These are phyloP conservation scores for Patella caerulea DNA, from an alignment of 2,888 invertebrate species.

Conservation along the genomic window DNA sequence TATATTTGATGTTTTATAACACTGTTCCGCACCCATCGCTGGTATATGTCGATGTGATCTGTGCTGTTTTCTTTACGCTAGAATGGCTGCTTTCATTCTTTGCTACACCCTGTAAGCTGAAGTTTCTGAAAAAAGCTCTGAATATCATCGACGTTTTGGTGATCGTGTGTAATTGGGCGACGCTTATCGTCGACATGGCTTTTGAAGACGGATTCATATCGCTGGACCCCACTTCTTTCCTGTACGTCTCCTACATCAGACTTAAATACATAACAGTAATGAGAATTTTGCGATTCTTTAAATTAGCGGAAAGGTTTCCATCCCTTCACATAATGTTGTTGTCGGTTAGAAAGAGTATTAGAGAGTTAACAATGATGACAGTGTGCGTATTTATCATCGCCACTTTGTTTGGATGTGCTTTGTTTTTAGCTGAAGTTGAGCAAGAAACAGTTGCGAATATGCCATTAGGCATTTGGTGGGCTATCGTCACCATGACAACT, in stretches of 20 bases:
- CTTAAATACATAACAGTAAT: neutral
- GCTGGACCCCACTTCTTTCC: neutral
- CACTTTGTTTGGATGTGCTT: slow-evolving; percentile 58
- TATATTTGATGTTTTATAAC: slow-evolving; percentile 8
- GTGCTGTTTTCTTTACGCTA: slow-evolving; percentile 17
- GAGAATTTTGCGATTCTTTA: slow-evolving; percentile 26
- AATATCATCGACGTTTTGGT: neutral
- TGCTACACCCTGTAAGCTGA: slow-evolving; percentile 4
- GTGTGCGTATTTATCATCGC: slow-evolving; percentile 60
- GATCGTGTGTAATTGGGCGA: neutral
- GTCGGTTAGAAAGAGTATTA: slow-evolving; percentile 53
- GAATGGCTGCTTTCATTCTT: slow-evolving; percentile 12
- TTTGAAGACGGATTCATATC: neutral
- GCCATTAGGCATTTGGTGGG: slow-evolving; percentile 60
- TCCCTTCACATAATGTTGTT: slow-evolving; percentile 54
- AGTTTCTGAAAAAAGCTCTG: neutral
- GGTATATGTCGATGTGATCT: slow-evolving; percentile 11
- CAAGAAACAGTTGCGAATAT: slow-evolving; percentile 46
- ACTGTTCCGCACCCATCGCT: slow-evolving; percentile 4
- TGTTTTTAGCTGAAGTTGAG: slow-evolving; percentile 36
- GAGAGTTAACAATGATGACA: slow-evolving; percentile 57
- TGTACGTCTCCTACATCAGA: neutral
- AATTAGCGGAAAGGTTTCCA: slow-evolving; percentile 27
- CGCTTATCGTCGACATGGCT: neutral
- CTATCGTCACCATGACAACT: slow-evolving; percentile 63